phyloP scores from a whole-genome alignment of 2,888 invertebrate species.

The Exocentrus adspersus region DNA sequence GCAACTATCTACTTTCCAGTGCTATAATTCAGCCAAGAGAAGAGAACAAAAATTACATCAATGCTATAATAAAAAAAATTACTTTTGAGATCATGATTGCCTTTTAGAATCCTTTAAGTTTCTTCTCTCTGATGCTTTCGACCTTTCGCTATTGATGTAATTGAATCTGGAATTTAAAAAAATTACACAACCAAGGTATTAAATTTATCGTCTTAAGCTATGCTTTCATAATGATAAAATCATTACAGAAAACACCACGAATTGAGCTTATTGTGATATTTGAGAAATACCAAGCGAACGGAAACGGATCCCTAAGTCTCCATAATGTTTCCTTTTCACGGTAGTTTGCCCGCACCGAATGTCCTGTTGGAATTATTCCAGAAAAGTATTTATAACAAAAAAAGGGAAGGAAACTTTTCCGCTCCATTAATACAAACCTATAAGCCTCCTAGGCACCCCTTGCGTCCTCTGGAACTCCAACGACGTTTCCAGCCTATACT shows the following conservation, averaged over 20 bases:
- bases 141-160: slow-evolving; percentile 35
- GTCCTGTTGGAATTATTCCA: neutral
- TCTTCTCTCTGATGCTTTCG: slow-evolving; percentile 35
- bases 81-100: too few relatives aligned
- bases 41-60: neutral
- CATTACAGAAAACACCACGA: too few relatives aligned
- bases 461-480: slow-evolving; percentile 42
- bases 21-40: neutral
- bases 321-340: neutral
- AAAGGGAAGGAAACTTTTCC: neutral
- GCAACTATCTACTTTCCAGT: too few relatives aligned
- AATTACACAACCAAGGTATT: too few relatives aligned
- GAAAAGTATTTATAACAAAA: neutral
- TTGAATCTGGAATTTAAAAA: slow-evolving; percentile 43
- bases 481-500: slow-evolving; percentile 41
- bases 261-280: too few relatives aligned
- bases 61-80: too few relatives aligned
- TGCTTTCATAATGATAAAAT: too few relatives aligned
- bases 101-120: too few relatives aligned
- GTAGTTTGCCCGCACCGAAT: neutral
- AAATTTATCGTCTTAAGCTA: too few relatives aligned
- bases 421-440: slow-evolving; percentile 46
- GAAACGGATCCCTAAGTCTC: neutral
- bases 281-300: neutral
- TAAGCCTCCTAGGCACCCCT: slow-evolving; percentile 49